Base-by-base conservation (phyloP, 2,888 invertebrate species). In the Empis stercorea region DNA sequence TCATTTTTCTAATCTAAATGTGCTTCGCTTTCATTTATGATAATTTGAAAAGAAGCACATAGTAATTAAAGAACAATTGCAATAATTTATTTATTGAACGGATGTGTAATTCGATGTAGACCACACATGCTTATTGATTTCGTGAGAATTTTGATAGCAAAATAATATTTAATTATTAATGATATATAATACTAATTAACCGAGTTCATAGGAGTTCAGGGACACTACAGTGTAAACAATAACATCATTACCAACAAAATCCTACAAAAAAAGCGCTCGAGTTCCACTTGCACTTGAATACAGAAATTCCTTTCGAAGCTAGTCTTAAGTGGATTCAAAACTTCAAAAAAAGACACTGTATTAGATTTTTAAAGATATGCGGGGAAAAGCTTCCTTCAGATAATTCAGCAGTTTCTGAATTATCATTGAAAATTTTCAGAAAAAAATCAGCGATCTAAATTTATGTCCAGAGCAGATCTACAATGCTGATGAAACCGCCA, bases 41-140 rank as follows among this genome's bases (percentile, higher is more conserved):
- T n/a, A n/a, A n/a, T n/a, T n/a, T n/a, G n/a, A n/a, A n/a, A n/a
- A n/a, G n/a, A n/a, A n/a, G n/a, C n/a, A n/a, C n/a, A n/a, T n/a
- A n/a, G n/a, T n/a, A n/a, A n/a, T n/a, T n/a, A n/a, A n/a, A n/a
- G n/a, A n/a, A n/a, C n/a, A n/a, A n/a, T n/a, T n/a, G n/a, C n/a
- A n/a, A n/a, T n/a, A n/a, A n/a, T n/a, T n/a, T n/a, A n/a, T n/a
- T n/a, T n/a, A n/a, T n/a, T n/a, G n/a, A n/a, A n/a, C n/a, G n/a
- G n/a, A n/a, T 56, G 57, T 41, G 43, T 49, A 11, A 56, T 56
- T 47, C 51, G 51, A 17, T 48, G 51, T 23, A 56, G 55, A 16
- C 37, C 46, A 23, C 54, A 57, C 46, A 56, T 57, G 49, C 30
- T 56, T 6, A 46, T 37, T 38, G 36, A 32, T 32, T 4, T 13